Conservation (phyloP, 2,888 invertebrate genomes). For the Synanthedon tipuliformis region DNA sequence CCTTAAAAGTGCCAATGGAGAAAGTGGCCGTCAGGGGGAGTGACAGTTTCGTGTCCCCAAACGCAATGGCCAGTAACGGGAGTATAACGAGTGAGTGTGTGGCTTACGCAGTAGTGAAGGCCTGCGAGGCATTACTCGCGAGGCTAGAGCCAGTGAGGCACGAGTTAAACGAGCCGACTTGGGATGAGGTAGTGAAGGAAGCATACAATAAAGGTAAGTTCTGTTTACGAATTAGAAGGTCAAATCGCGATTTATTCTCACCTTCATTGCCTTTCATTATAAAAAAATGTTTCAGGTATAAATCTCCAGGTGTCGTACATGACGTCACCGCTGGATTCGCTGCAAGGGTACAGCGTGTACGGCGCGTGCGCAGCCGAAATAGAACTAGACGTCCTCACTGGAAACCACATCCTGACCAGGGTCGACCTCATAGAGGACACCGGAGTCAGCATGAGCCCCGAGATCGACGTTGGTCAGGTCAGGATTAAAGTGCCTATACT, state of each 20-base stretch:
- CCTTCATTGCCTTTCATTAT: too few relatives aligned
- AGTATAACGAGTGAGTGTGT: conserved; percentile 79
- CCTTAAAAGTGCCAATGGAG: conserved; percentile 74
- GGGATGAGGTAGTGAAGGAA: conserved; percentile 62
- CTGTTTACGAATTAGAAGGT: too few relatives aligned
- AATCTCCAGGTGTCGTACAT: conserved; percentile 68
- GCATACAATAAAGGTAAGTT: conserved; percentile 49
- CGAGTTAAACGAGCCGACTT: conserved; percentile 49
- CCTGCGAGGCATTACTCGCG: conserved; percentile 57
- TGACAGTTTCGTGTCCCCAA: conserved; percentile 75
- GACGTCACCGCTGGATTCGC: conserved; percentile 33
- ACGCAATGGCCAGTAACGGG: conserved; percentile 76
- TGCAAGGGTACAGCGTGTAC: conserved; percentile 65
- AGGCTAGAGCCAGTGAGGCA: conserved; percentile 51
- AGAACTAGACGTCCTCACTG: conserved; percentile 78
- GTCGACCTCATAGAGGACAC: conserved; percentile 77
- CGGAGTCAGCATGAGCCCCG: conserved; percentile 75
- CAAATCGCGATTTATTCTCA: too few relatives aligned
- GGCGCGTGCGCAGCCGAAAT: conserved; percentile 74
- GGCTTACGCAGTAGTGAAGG: conserved; percentile 66
- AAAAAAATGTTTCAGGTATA: conserved; percentile 32
- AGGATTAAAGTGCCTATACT: too few relatives aligned
- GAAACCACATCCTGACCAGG: conserved; percentile 68
- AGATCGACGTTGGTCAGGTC: conserved; percentile 77
- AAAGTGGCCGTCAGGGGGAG: conserved; percentile 72